Percentiles rank a stretch among this genome's conserved stretches.
phyloP scores from a whole-genome alignment of 2,797 vertebrate genomes.

The Galagoides demidoff region DNA sequence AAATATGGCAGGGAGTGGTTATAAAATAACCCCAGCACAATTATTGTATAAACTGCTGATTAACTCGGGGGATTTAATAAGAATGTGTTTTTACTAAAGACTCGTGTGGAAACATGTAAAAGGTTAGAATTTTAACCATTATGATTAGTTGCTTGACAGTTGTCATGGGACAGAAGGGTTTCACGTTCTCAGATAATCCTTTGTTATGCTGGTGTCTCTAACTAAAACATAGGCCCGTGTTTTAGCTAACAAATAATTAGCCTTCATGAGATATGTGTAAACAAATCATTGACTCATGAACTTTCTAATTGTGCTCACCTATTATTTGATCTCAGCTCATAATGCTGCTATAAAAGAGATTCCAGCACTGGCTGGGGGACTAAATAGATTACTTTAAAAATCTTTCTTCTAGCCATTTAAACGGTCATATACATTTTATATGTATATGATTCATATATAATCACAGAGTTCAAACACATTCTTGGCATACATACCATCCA shows the following conservation, averaged over 20 bases:
- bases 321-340: conserved; percentile 67
- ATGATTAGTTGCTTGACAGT: neutral
- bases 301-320: conserved; percentile 71
- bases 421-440: neutral
- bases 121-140: neutral
- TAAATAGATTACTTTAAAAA: conserved; percentile 23
- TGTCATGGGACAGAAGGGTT: neutral
- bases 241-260: conserved; percentile 66
- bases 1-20: neutral
- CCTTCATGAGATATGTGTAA: conserved; percentile 56
- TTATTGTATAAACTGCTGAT: neutral
- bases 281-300: conserved; percentile 67
- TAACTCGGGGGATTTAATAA: neutral
- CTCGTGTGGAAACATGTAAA: neutral
- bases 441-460: neutral
- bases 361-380: neutral
- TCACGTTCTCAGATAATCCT: neutral
- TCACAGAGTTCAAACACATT: neutral
- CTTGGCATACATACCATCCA: neutral
- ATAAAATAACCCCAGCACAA: neutral
- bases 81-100: neutral
- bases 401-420: neutral
- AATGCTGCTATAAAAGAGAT: neutral
- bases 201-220: neutral
- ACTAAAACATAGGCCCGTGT: neutral